These are phyloP conservation scores for Heliconius sara DNA, from an alignment of 2,888 invertebrate species.

Conservation along the genomic window DNA sequence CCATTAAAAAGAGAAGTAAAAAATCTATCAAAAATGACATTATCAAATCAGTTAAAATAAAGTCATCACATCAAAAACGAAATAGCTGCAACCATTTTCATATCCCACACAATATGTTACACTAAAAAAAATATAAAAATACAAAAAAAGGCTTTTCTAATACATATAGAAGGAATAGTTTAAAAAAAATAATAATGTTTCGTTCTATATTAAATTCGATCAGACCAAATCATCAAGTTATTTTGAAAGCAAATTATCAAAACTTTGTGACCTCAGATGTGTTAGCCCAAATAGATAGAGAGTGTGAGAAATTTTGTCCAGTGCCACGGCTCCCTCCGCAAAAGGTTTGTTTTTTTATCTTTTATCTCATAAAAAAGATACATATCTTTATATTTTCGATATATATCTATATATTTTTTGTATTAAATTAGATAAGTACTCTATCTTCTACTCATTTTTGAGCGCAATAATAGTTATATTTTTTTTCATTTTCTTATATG, in stretches of 20 bases:
- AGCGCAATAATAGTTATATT: too few relatives aligned
- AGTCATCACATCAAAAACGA: background rate
- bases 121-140: background rate
- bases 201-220: constrained; percentile 48
- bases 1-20: background rate
- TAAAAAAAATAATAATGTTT: constrained; percentile 34
- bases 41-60: background rate
- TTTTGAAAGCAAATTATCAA: constrained; percentile 55
- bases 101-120: constrained; percentile 2
- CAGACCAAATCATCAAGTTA: constrained; percentile 35
- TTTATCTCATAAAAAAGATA: too few relatives aligned
- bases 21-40: constrained; percentile 3
- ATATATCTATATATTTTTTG: too few relatives aligned
- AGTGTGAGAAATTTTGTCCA: constrained; percentile 65
- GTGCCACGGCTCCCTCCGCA: constrained; percentile 64
- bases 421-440: too few relatives aligned
- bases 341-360: constrained; percentile 61
- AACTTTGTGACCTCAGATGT: constrained; percentile 67
- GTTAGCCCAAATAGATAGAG: constrained; percentile 62
- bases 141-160: background rate
- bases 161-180: background rate
- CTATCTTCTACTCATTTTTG: too few relatives aligned
- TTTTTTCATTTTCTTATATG: too few relatives aligned
- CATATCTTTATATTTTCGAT: too few relatives aligned
- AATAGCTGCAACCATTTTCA: background rate